Evolutionary conservation across 2,888 invertebrate genomes (phyloP).

Genomic region (Mesorhabditis spiculigera): DNA sequence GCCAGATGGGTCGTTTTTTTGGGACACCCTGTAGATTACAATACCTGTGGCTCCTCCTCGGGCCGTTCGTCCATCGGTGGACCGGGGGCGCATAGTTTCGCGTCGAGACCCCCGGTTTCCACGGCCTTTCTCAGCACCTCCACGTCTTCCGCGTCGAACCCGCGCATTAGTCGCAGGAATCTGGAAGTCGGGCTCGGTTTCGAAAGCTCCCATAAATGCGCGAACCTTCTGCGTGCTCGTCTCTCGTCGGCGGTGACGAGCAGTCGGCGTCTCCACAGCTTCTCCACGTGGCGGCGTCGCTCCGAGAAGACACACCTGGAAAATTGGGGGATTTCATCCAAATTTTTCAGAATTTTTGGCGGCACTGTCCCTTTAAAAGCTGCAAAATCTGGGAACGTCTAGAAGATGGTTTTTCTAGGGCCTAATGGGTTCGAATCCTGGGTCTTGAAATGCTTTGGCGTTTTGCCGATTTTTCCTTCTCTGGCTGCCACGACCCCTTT

Average conservation of each 20-base stretch:
- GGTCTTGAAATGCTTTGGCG: no score
- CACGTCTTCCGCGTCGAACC: conserved; percentile 57
- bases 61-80: conserved; percentile 57
- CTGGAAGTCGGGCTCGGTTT: conserved; percentile 19
- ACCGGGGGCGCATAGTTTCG: conserved; percentile 53
- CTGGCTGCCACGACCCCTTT: no score
- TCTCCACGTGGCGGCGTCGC: conserved; percentile 52
- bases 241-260: conserved; percentile 52
- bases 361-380: no score
- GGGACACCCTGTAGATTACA: no score
- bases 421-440: no score
- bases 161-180: conserved; percentile 56
- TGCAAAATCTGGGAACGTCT: no score
- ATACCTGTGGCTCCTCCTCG: conserved; percentile 32
- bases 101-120: conserved; percentile 37
- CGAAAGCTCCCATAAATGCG: not conserved
- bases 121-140: conserved; percentile 54
- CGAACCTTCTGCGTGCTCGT: conserved; percentile 43
- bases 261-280: conserved; percentile 38
- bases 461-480: no score
- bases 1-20: no score
- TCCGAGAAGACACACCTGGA: conserved; percentile 33
- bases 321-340: no score
- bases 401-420: no score
- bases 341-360: no score